These are phyloP conservation scores for Lycocerus yunnanus DNA, from an alignment of 2,888 invertebrate genomes.

Conservation along the genomic window DNA sequence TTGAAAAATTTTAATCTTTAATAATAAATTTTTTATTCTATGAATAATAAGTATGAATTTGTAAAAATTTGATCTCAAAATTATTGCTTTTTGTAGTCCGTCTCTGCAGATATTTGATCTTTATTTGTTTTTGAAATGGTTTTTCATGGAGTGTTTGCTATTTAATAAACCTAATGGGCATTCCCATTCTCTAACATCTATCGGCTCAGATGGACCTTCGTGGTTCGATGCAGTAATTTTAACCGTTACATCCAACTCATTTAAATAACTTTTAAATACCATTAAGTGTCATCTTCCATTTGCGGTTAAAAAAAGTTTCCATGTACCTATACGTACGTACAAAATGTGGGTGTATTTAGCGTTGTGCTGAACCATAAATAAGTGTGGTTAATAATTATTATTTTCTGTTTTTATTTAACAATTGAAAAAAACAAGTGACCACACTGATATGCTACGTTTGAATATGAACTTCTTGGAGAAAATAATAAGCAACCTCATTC, in stretches of 20 bases:
- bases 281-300: neutral
- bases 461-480: neutral
- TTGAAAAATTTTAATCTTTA: too few species aligned
- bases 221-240: neutral
- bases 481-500: slow-evolving; percentile 44
- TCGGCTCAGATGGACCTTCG: neutral
- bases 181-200: neutral
- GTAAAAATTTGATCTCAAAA: neutral
- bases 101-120: neutral
- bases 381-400: neutral
- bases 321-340: neutral
- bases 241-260: neutral
- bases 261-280: neutral
- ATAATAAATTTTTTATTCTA: too few species aligned
- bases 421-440: neutral
- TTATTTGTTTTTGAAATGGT: neutral
- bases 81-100: neutral
- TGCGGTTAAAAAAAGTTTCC: neutral
- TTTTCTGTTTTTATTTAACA: neutral
- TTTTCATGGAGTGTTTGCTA: neutral
- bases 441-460: neutral
- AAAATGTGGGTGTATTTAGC: neutral
- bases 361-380: neutral
- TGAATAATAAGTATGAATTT: too few species aligned
- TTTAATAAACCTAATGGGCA: neutral